These are phyloP conservation scores for Adineta ricciae DNA, from an alignment of 2,888 invertebrate species.

Conservation along the genomic window DNA sequence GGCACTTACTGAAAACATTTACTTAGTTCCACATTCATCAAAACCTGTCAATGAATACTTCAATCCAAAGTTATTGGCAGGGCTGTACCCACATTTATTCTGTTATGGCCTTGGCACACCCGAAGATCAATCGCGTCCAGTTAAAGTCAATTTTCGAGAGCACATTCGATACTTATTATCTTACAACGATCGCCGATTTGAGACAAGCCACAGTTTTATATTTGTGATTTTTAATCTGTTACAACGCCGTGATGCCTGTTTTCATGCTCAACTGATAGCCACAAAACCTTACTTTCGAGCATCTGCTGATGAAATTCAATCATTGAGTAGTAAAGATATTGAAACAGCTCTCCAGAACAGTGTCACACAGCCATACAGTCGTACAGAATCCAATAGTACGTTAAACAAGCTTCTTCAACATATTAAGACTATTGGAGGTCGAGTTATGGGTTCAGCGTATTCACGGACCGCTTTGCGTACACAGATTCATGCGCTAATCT, in stretches of 20 bases:
- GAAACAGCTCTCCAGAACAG: background rate
- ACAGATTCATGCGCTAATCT: background rate
- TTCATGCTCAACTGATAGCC: no score
- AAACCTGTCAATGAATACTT: background rate
- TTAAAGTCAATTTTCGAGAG: background rate
- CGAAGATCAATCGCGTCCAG: background rate
- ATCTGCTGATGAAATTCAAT: background rate
- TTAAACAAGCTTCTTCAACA: background rate
- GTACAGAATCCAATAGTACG: no score
- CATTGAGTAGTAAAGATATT: background rate
- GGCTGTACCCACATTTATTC: background rate
- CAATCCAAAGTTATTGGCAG: background rate
- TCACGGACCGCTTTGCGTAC: background rate
- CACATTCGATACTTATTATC: background rate
- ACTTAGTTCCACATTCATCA: background rate
- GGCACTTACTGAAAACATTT: background rate
- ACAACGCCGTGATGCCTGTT: background rate
- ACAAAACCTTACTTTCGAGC: no score
- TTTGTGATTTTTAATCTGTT: background rate
- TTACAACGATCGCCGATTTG: background rate
- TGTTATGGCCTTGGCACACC: background rate
- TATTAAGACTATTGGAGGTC: background rate
- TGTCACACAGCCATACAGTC: no score
- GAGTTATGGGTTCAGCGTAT: background rate
- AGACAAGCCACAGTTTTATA: background rate